These are phyloP conservation scores for Bombyx huttoni DNA, from an alignment of 2,888 invertebrate species.

Conservation along the genomic window DNA sequence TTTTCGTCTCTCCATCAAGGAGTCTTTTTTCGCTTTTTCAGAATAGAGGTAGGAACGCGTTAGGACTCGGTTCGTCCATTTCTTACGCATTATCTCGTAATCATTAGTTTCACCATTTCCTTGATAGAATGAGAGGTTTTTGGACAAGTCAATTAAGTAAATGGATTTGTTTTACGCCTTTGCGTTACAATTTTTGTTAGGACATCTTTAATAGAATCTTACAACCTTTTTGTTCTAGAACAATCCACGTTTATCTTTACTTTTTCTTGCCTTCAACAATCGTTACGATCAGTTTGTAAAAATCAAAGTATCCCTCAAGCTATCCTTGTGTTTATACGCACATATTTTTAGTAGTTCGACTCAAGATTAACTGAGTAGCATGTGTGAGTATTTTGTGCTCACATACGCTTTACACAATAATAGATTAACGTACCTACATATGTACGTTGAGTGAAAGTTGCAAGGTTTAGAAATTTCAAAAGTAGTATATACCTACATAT, in stretches of 20 bases:
- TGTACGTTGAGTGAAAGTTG: too few species aligned
- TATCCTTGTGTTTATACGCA: too few species aligned
- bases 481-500: too few species aligned
- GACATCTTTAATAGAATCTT: neutral
- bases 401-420: too few species aligned
- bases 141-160: slow-evolving; percentile 46
- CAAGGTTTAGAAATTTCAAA: too few species aligned
- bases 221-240: neutral
- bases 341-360: too few species aligned
- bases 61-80: slow-evolving; percentile 53
- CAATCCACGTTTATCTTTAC: neutral
- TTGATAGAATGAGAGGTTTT: slow-evolving; percentile 47
- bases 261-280: too few species aligned
- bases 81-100: slow-evolving; percentile 67
- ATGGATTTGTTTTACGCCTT: slow-evolving; percentile 29
- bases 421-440: too few species aligned
- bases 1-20: slow-evolving; percentile 62
- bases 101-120: slow-evolving; percentile 59
- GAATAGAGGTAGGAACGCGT: slow-evolving; percentile 56
- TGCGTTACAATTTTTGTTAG: slow-evolving; percentile 4
- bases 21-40: slow-evolving; percentile 66
- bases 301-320: too few species aligned
- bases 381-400: too few species aligned
- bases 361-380: too few species aligned
- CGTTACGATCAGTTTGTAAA: too few species aligned